These are phyloP conservation scores for Philotrypesis tridentata DNA, from an alignment of 1,140 invertebrate genomes.

Conservation along the genomic window DNA sequence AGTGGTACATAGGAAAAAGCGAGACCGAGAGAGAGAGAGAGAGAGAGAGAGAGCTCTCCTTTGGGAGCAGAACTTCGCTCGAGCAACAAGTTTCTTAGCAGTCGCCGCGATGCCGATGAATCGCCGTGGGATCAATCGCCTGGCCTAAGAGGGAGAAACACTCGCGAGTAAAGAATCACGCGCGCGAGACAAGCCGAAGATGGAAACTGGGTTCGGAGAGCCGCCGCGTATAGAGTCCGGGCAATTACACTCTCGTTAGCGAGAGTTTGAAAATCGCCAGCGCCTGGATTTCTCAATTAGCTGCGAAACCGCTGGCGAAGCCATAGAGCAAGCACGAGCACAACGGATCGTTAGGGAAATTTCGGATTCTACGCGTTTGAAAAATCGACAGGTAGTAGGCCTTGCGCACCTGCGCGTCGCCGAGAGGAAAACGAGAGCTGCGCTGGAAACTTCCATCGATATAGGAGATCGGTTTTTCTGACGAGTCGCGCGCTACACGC, in stretches of 20 bases:
- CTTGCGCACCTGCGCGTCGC: not conserved
- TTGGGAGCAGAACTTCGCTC: constrained; percentile 11
- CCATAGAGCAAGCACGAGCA: no score
- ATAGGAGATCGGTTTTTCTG: no score
- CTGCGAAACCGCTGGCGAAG: no score
- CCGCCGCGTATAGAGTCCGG: not conserved
- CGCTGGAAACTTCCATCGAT: not conserved
- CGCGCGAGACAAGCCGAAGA: constrained; percentile 20
- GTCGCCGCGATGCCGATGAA: constrained; percentile 30
- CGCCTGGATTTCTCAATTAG: constrained; percentile 44
- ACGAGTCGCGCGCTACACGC: not conserved
- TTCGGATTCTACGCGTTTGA: not conserved
- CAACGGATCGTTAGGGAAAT: constrained; percentile 1
- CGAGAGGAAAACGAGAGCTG: not conserved
- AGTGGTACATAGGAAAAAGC: no score
- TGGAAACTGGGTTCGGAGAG: constrained; percentile 41
- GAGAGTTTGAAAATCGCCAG: constrained; percentile 13
- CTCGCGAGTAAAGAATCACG: not conserved
- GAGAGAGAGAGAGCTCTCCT: constrained; percentile 21
- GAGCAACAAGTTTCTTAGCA: not conserved
- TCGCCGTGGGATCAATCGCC: constrained; percentile 42
- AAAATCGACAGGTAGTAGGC: not conserved
- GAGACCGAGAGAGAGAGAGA: no score
- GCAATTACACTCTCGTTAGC: constrained; percentile 50
- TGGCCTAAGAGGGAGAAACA: constrained; percentile 24